These are phyloP conservation scores for Galleria mellonella DNA, from an alignment of 1,140 invertebrate genomes.

Conservation along the genomic window DNA sequence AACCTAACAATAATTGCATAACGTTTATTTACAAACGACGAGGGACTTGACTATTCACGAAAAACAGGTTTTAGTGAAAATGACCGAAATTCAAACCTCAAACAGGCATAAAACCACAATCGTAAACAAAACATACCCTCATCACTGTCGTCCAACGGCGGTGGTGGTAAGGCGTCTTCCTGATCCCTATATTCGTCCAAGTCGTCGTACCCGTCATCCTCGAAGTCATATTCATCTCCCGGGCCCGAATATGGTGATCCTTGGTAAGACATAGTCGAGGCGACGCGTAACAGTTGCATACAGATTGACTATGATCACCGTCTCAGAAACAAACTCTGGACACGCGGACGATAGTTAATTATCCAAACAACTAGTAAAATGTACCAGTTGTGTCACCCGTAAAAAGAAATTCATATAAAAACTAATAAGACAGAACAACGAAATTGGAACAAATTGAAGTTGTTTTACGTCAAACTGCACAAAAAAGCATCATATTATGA, in stretches of 20 bases:
- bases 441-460: constrained; percentile 54
- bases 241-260: constrained; percentile 71
- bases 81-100: constrained; percentile 37
- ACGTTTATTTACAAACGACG: constrained; percentile 39
- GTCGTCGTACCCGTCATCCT: constrained; percentile 70
- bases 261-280: constrained; percentile 72
- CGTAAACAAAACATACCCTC: constrained; percentile 69
- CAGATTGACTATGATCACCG: constrained; percentile 59
- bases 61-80: constrained; percentile 20
- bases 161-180: constrained; percentile 47
- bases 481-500: constrained; percentile 51
- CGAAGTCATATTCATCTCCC: constrained; percentile 68
- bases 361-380: constrained; percentile 32
- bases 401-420: constrained; percentile 42
- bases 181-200: constrained; percentile 62
- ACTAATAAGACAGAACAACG: constrained; percentile 34
- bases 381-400: constrained; percentile 50
- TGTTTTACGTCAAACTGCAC: constrained; percentile 61
- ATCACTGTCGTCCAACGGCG: constrained; percentile 58
- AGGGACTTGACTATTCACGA: too few relatives aligned
- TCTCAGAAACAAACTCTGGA: constrained; percentile 48
- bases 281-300: constrained; percentile 71
- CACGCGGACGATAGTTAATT: constrained; percentile 24
- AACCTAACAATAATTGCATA: constrained; percentile 41
- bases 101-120: constrained; percentile 34